Evolutionary conservation across 30 jellyfish, hydroid and myxozoan species (phyloP), one percentile per base, ranked within the genome.

Genomic region (Sanderia malayensis): DNA sequence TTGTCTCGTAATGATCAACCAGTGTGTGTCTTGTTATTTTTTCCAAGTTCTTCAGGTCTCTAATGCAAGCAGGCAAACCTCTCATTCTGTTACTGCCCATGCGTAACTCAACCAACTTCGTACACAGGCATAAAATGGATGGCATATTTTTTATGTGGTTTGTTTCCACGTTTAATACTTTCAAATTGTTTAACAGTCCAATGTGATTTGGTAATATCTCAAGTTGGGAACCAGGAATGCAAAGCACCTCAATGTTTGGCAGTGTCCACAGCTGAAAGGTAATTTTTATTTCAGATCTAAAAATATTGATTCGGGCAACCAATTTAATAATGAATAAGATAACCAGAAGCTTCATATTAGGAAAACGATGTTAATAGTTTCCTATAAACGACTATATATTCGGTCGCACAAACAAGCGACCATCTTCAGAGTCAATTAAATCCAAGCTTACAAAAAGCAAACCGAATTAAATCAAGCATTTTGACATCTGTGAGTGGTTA

Each of bases 211-310:
- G 23, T 24, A 49, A 9, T 15, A 4, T 24, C 4, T 4, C 25
- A 15, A 49, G 23, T 9, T 3, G 27, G 6, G 4, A 18, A 19
- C 24, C 3, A 4, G 4, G 11, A 2, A 15, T 2, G 24, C 64
- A 9, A 19, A 49, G 64, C 2, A 49, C 64, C 18, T 49, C 64
- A 4, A 49, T 49, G 18, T 49, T 49, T 49, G 64, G 64, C 2
- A 49, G 64, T 4, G 64, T 49, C 64, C 64, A 49, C 24, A 49
- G 3, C 64, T 49, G 24, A 49, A 49, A 49, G 27, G 18, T 4
- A 9, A 49, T 49, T 37, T 37, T 37, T 37, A n/a, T n/a, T n/a
- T n/a, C n/a, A n/a, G n/a, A n/a, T n/a, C n/a, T n/a, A n/a, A n/a
- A n/a, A n/a, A n/a, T n/a, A n/a, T n/a, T n/a, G n/a, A n/a, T n/a